Percentiles rank a stretch among this genome's conserved stretches.
phyloP scores from a whole-genome alignment of 2,888 invertebrate genomes.

The Eupithecia abbreviata region DNA sequence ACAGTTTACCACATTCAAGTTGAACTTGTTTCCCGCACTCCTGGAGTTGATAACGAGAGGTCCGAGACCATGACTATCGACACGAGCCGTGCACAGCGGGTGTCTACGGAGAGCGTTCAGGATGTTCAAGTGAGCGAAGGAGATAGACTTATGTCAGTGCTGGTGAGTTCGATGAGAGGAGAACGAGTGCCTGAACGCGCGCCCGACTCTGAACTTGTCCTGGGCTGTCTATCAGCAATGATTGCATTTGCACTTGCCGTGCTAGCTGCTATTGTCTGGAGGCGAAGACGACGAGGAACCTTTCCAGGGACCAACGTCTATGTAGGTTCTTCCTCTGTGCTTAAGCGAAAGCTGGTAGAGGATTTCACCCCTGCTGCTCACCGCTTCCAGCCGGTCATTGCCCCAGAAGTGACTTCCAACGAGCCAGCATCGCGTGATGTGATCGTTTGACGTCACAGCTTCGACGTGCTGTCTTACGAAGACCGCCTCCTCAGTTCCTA shows the following conservation, averaged over 20 bases:
- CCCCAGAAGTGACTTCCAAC: slow-evolving; percentile 77
- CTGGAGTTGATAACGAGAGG: slow-evolving; percentile 85
- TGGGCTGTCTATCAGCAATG: slow-evolving; percentile 85
- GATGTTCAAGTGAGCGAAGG: slow-evolving; percentile 84
- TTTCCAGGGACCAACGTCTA: slow-evolving; percentile 85
- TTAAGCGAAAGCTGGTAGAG: slow-evolving; percentile 85
- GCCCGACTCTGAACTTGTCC: slow-evolving; percentile 82
- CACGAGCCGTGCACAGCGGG: slow-evolving; percentile 85
- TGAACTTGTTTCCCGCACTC: slow-evolving; percentile 85
- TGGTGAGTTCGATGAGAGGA: slow-evolving; percentile 86
- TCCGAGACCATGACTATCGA: slow-evolving; percentile 87
- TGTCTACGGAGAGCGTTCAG: slow-evolving; percentile 86
- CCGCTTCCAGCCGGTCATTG: slow-evolving; percentile 84
- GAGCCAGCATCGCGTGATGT: slow-evolving; percentile 79
- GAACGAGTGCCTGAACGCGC: slow-evolving; percentile 81
- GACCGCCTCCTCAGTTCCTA: slow-evolving; percentile 84
- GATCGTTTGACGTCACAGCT: slow-evolving; percentile 87
- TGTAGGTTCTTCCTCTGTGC: slow-evolving; percentile 84
- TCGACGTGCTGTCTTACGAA: slow-evolving; percentile 83
- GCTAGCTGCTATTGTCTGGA: slow-evolving; percentile 81
- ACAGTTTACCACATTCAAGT: slow-evolving; percentile 92
- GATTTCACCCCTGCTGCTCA: slow-evolving; percentile 82
- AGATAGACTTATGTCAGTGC: slow-evolving; percentile 84
- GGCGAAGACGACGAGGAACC: slow-evolving; percentile 82
- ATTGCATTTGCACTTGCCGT: slow-evolving; percentile 79